phyloP scores from a whole-genome alignment of 2,888 invertebrate species.

The Nasonovia ribisnigri region DNA sequence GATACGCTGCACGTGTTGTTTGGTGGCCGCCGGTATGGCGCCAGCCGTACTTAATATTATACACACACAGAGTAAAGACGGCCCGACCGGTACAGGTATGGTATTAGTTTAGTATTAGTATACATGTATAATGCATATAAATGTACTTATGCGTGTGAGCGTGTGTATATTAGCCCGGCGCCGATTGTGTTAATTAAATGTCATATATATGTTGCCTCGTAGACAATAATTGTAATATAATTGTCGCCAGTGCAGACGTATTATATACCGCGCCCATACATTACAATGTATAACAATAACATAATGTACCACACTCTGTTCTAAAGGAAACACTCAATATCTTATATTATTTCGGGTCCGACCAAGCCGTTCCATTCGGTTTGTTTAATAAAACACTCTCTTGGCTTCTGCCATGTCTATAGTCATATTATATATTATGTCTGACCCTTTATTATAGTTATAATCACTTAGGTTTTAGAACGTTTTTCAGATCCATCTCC shows the following conservation, averaged over 20 bases:
- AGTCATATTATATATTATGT: no score
- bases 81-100: conserved; percentile 2
- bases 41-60: not conserved
- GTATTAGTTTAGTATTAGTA: not conserved
- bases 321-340: not conserved
- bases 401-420: not conserved
- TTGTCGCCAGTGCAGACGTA: not conserved
- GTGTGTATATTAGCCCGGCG: conserved; percentile 1
- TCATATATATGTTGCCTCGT: not conserved
- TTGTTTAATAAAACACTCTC: not conserved
- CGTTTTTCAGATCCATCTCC: not conserved
- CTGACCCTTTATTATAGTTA: not conserved
- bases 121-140: conserved; percentile 9
- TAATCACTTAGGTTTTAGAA: not conserved
- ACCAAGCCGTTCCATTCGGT: not conserved
- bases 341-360: not conserved
- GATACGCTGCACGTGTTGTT: not conserved
- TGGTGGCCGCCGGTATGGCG: conserved; percentile 4
- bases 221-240: conserved; percentile 14
- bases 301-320: not conserved
- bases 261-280: not conserved
- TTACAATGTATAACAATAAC: conserved; percentile 4
- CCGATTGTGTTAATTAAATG: conserved; percentile 20
- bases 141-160: not conserved
- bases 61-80: not conserved